Conservation (phyloP, 2,113 vertebrate genomes). For the Uria aalge region DNA sequence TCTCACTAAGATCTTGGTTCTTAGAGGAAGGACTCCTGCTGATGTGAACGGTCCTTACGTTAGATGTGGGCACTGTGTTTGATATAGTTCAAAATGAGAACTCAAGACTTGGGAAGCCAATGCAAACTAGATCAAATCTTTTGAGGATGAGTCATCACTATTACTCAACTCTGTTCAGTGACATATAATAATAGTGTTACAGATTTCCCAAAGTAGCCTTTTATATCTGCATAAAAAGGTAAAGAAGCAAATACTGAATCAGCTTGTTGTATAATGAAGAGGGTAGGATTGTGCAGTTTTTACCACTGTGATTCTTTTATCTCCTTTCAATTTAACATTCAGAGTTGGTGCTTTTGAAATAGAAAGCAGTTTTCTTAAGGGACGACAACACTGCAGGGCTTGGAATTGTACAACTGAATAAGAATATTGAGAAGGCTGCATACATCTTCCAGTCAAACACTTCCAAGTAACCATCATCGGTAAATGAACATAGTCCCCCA, state of each 20-base stretch:
- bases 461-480: conserved; percentile 57
- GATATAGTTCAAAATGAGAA: background rate
- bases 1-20: background rate
- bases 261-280: conserved; percentile 61
- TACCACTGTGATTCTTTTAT: conserved; percentile 64
- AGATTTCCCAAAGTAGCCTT: conserved; percentile 70
- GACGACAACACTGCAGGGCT: conserved; percentile 51
- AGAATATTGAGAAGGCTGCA: conserved; percentile 70
- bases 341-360: conserved; percentile 66
- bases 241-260: conserved; percentile 62
- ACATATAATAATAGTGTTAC: conserved; percentile 65
- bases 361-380: conserved; percentile 70
- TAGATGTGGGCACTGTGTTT: background rate
- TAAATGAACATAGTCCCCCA: conserved; percentile 49
- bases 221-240: conserved; percentile 68
- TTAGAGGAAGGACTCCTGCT: background rate
- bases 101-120: background rate
- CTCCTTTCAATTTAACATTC: conserved; percentile 71
- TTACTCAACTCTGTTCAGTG: conserved; percentile 28
- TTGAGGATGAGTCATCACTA: conserved; percentile 1
- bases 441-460: conserved; percentile 66
- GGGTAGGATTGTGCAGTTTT: conserved; percentile 40
- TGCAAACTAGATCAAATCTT: background rate
- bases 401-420: conserved; percentile 71
- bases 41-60: background rate